A percentile compares a stretch with the other conserved stretches of the same genome.
Conservation (phyloP, 1,140 invertebrate genomes). For the Manduca sexta region DNA sequence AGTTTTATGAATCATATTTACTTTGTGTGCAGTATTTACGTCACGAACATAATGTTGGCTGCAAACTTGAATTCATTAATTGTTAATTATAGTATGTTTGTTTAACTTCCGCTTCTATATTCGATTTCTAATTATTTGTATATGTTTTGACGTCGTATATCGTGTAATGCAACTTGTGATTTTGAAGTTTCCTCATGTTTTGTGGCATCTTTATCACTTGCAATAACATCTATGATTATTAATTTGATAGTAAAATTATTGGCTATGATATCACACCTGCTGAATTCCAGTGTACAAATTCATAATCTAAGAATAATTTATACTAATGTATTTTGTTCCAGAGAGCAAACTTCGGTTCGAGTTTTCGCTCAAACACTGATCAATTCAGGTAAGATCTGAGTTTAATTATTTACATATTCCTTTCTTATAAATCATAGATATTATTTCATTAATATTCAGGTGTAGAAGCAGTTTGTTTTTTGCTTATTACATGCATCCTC, state of each 20-base stretch:
- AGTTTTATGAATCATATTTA: no score
- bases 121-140: constrained; percentile 34
- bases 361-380: no score
- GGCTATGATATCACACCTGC: no score
- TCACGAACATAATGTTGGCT: constrained; percentile 41
- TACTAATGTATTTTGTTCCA: no score
- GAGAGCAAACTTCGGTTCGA: no score
- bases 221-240: constrained; percentile 16
- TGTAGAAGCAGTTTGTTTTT: constrained; percentile 2
- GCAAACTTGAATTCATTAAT: constrained; percentile 29
- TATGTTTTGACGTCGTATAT: constrained; percentile 12
- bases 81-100: constrained; percentile 50
- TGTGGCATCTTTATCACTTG: constrained; percentile 36
- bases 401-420: not conserved
- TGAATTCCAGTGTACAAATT: no score
- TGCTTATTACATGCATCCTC: no score
- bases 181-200: constrained; percentile 24
- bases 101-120: constrained; percentile 51
- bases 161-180: constrained; percentile 21
- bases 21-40: constrained; percentile 16
- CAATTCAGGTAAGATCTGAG: no score
- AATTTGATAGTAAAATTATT: constrained; percentile 2
- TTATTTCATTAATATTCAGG: constrained; percentile 1
- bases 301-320: no score
- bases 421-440: constrained; percentile 6